Evolutionary conservation across 1,140 invertebrate genomes (phyloP), one percentile per base, ranked within the genome.

Genomic region (Gryllus bimaculatus): DNA sequence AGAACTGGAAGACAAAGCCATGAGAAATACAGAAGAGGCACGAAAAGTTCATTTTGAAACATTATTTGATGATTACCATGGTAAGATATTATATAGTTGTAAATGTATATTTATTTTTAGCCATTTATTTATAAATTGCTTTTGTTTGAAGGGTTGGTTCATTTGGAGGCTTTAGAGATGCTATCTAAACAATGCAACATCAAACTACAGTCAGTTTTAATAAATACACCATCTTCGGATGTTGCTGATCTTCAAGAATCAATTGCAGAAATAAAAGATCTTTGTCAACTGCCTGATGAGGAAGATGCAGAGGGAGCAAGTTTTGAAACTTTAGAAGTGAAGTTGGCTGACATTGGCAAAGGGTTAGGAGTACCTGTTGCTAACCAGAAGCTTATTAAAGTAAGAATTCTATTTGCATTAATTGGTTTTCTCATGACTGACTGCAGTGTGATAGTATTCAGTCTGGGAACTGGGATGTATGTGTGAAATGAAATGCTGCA

Each of bases 111-210:
- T 75, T 20, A 15, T 21, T 75, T 75, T 21, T 75, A 2, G 10
- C 74, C 20, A 26, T 75, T 12, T 12, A 15, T 21, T 66, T 66
- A 66, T 66, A 3, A 13, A 13, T 20, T 78, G 10, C 1, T 78
- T 77, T 79, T 81, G 80, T 75, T 83, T 87, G 76, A 83, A 91
- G 91, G 95, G 8, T 84, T 96, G 73, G 93, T 96, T 8, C 94
- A 96, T 85, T 87, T 96, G 75, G 95, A 97, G 88, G 95, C 95
- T 0, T 84, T 97, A 21, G 95, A 96, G 87, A 95, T 97, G 89
- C 85, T 97, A 6, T 96, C 95, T 0, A 93, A 91, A 82, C 93
- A 96, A 84, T 93, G 93, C 81, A 90, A 90, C 81, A 90, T 94
- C 82, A 92, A 93, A 83, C 89, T 94, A 81, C 89, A 93, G 80